Base-by-base conservation (phyloP, 2,113 vertebrate species). In the Rhombomys opimus region DNA sequence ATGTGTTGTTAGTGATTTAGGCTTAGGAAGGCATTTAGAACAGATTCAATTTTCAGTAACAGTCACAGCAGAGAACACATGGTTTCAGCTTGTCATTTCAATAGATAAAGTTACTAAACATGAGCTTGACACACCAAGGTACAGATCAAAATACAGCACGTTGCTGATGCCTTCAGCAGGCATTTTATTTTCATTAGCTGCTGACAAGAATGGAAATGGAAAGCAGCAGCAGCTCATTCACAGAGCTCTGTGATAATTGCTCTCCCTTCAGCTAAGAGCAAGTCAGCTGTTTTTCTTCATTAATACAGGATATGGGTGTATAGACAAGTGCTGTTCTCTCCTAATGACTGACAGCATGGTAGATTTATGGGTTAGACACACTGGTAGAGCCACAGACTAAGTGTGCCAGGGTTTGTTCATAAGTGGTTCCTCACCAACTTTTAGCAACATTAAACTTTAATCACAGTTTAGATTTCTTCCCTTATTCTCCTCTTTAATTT, bases 1-100 rank as follows among this genome's bases (percentile, higher is more conserved):
- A 15, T 94, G 84, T 96, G 94, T 10, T 97, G 98, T 59, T 96
- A 98, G 93, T 98, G 97, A 98, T 98, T 98, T 98, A 98, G 97
- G 93, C 89, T 73, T 0, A 23, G 91, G 95, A 97, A 57, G 98
- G 13, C 98, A 96, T 93, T 96, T 94, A 96, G 95, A 59, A 14
- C 15, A 70, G n/a, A 80, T 80, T 89, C 96, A 97, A 98, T 90
- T 92, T 84, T 35, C 72, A 93, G 75, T 90, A 96, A 98, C 97
- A 98, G 98, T 98, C 97, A 97, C 35, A 52, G 72, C 67, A 95
- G 92, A 97, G 97, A 97, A 98, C 88, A 50, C 87, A 93, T 96
- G 93, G 96, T 95, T 77, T 93, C 95, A 97, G 95, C 96, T 94
- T 98, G 98, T 95, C 97, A 93, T 67, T 92, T 97, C 92, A 57